These are phyloP conservation scores for Vespertilio murinus DNA, from an alignment of 2,797 vertebrate species.

Conservation along the genomic window DNA sequence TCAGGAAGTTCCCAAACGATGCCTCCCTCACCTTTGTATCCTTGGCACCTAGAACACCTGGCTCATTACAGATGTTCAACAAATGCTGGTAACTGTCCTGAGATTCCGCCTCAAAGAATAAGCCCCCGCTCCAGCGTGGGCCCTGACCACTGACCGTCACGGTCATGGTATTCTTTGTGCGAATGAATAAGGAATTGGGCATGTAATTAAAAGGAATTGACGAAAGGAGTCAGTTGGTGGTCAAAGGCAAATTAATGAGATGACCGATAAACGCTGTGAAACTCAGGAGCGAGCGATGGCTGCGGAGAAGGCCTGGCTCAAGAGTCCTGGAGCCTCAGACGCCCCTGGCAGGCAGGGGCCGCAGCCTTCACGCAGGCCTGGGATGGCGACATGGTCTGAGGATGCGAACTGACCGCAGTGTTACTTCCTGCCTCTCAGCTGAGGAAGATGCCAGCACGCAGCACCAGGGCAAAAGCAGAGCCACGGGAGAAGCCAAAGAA, in stretches of 20 bases:
- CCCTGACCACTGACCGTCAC: neutral
- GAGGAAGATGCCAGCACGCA: neutral
- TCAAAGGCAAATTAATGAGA: neutral
- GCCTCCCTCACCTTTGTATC: neutral
- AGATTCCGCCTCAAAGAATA: slow-evolving; percentile 13
- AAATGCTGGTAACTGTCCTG: neutral
- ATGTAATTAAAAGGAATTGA: neutral
- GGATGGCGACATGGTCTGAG: too few relatives aligned
- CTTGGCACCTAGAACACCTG: neutral
- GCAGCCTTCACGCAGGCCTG: neutral
- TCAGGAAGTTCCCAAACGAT: neutral
- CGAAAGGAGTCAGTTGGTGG: neutral
- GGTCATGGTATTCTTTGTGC: neutral
- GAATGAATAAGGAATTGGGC: slow-evolving; percentile 49
- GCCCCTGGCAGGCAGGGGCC: too few relatives aligned
- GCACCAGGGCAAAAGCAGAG: neutral
- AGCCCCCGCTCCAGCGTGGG: neutral
- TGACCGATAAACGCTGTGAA: neutral
- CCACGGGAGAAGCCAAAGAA: neutral
- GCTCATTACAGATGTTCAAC: neutral
- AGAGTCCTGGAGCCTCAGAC: neutral
- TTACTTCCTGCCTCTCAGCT: neutral
- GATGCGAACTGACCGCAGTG: neutral
- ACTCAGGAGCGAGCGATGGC: neutral
- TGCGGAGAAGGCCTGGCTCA: too few relatives aligned